Evolutionary conservation across 1,140 invertebrate species (phyloP), one percentile per base, ranked within the genome.

Genomic region (Tribolium castaneum): DNA sequence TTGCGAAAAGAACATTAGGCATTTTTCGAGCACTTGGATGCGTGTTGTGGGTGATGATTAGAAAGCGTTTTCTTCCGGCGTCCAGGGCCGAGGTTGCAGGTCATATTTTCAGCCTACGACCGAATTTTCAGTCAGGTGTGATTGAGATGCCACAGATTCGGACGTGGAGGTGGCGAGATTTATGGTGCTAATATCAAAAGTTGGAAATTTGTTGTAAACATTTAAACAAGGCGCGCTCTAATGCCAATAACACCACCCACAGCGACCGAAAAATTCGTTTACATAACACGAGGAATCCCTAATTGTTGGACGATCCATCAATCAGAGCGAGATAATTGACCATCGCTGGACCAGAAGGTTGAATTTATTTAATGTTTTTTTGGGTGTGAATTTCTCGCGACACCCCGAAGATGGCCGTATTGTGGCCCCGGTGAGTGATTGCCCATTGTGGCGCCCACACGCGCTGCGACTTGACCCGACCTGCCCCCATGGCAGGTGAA

Each of bases 371-470:
- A 30, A 30, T 30, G 39, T 30, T 30, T 30, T 0, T 30, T 45
- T 45, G 39, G 39, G 39, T 45, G 39, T 45, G 39, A 45, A 45
- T 45, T 45, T 9, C 39, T 25, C 54, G 14, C 54, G 13, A 12
- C 16, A 30, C 75, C 66, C 59, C 54, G 52, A 77, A 76, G 50
- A 50, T 70, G 56, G 51, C 70, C 54, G 2, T 14, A 80, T 80
- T 80, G 80, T 81, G 62, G 78, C 71, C 79, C 78, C 80, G 77
- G 80, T 82, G 80, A 82, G 80, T 82, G 80, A 82, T 82, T 80
- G 79, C 78, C 80, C 75, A 82, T 82, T 82, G 80, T 82, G 80
- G 80, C 80, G 80, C 80, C 80, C 80, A 82, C 80, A 82, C 80
- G 80, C 79, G 80, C 80, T 75, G 54, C 79, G 73, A 71, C 74